Base-by-base conservation (phyloP, 2,888 invertebrate genomes). In the Conops quadrifasciatus region DNA sequence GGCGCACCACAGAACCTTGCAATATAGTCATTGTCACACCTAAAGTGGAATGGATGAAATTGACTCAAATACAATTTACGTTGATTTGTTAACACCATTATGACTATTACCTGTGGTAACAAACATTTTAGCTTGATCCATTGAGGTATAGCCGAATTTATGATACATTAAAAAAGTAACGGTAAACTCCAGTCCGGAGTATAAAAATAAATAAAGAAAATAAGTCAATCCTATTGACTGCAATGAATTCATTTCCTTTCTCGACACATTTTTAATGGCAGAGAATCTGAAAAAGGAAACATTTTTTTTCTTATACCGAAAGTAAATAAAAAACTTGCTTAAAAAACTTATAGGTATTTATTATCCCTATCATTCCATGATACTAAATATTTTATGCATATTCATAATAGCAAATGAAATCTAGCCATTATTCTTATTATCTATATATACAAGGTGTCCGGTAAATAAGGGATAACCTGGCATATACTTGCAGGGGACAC, bases 121-220 rank as follows among this genome's bases (percentile, higher is more conserved):
- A 85, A 98, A 99, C 95, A 99, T 97, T 89, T 94, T 95, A 7
- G 98, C 98, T 87, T 99, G 98, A 85, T 97, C 94, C 93, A 97
- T 94, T 60, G 97, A 95, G 70, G 92, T 92, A 84, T 94, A 98
- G 67, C 92, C 89, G 84, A 98, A 97, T 51, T 93, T 90, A 80
- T 95, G 92, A 87, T 97, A 97, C 69, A 97, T 97, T 63, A 98
- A 88, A 88, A 99, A 99, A 68, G 98, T 97, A 47, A 99, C 88
- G 0, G 98, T 98, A 84, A 98, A 99, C 87, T 99, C 98, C 71
- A 99, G 88, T 2, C 98, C 98, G 68, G 98, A 97, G 86, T 97
- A 98, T 73, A 97, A 88, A 83, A 98, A 96, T 75, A 98, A 88
- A 87, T 97, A 98, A 13, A 96, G 86, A 85, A 98, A 98, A 85